A percentile compares a stretch with the other conserved stretches of the same genome.
phyloP scores from a whole-genome alignment of 92 coral and sea anemone species.

The Phymanthus crucifer region DNA sequence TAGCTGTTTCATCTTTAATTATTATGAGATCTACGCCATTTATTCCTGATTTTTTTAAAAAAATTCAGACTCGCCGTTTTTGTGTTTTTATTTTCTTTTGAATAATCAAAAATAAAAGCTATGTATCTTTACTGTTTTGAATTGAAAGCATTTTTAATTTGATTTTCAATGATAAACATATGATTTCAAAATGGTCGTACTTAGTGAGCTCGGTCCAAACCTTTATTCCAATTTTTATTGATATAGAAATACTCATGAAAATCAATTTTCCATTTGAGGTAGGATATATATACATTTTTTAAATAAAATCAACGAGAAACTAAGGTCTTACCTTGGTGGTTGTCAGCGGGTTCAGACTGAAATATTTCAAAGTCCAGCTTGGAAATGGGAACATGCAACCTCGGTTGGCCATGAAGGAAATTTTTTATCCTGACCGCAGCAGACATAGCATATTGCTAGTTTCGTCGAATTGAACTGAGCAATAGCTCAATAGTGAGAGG shows the following conservation, averaged over 20 bases:
- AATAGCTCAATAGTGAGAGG: background rate
- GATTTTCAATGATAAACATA: background rate
- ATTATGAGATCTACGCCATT: background rate
- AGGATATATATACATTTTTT: background rate
- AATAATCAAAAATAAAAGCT: background rate
- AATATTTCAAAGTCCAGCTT: slow-evolving; percentile 33
- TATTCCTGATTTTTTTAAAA: background rate
- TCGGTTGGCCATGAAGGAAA: slow-evolving; percentile 9
- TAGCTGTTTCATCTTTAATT: background rate
- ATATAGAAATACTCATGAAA: background rate
- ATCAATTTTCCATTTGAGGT: background rate
- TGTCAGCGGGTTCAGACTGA: slow-evolving; percentile 10
- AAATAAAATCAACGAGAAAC: background rate
- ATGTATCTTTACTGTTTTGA: background rate
- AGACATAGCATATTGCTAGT: background rate
- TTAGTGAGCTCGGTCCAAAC: background rate
- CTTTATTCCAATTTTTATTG: background rate
- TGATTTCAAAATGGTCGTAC: background rate
- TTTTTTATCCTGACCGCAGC: background rate
- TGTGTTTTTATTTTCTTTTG: background rate
- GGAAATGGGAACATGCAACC: slow-evolving; percentile 21
- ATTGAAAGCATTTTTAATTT: background rate
- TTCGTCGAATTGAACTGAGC: slow-evolving; percentile 4
- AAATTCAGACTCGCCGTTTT: background rate
- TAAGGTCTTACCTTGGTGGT: slow-evolving; percentile 1